Conservation (phyloP, 2,113 vertebrate genomes). For the Maccullochella peelii region DNA sequence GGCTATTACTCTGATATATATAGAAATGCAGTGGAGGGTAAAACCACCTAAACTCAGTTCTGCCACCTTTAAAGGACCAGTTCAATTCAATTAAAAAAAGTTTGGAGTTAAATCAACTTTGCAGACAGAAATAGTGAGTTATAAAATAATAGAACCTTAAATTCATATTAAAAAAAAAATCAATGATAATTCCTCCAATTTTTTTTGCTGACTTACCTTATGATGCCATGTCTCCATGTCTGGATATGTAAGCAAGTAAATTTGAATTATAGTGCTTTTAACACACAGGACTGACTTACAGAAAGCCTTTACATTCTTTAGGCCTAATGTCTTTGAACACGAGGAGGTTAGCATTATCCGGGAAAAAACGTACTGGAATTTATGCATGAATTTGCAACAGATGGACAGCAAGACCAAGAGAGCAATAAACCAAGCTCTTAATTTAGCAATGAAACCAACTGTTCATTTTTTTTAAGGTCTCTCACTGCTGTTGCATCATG, state of each 20-base stretch:
- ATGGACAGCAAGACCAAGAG: background rate
- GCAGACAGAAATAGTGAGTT: background rate
- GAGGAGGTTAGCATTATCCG: background rate
- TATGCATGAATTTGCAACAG: background rate
- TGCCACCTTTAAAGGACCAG: background rate
- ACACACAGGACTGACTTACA: background rate
- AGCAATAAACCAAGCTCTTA: slow-evolving; percentile 6
- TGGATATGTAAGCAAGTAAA: background rate
- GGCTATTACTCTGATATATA: background rate
- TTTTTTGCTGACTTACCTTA: background rate
- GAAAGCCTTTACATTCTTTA: background rate
- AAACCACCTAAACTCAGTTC: background rate
- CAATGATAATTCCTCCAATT: background rate
- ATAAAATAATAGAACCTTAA: background rate
- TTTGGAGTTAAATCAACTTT: background rate
- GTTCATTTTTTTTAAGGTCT: background rate
- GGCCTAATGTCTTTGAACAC: background rate
- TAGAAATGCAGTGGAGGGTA: background rate
- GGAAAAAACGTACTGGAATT: background rate
- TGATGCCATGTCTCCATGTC: background rate
- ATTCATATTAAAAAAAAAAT: background rate
- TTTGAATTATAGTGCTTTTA: background rate
- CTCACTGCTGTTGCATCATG: slow-evolving; percentile 1
- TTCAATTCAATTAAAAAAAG: background rate
- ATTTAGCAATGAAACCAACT: background rate